A percentile compares a stretch with the other conserved stretches of the same genome.
These are phyloP conservation scores for Biston stratarius DNA, from an alignment of 2,888 invertebrate genomes.

Conservation along the genomic window DNA sequence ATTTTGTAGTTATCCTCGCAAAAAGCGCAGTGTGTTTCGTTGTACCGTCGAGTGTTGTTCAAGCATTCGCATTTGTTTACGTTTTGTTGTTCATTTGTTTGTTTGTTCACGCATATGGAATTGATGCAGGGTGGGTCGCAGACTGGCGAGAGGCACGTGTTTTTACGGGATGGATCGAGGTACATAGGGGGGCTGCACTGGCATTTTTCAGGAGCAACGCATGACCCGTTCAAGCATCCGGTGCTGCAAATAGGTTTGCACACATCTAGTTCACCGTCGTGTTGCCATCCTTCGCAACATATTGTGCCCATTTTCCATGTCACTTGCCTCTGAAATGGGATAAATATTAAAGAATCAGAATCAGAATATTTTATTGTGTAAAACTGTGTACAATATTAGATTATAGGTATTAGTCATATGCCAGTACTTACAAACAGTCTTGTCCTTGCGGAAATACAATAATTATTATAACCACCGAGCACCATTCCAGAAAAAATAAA, in stretches of 20 bases:
- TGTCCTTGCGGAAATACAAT: too few species aligned
- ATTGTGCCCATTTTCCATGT: slow-evolving; percentile 60
- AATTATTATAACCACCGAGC: too few species aligned
- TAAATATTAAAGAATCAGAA: not conserved
- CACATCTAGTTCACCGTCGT: slow-evolving; percentile 59
- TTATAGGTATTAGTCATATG: too few species aligned
- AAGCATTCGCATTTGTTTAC: slow-evolving; percentile 67
- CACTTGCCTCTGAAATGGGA: slow-evolving; percentile 58
- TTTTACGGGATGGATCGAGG: slow-evolving; percentile 62
- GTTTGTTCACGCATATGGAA: slow-evolving; percentile 57
- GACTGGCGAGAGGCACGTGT: slow-evolving; percentile 63
- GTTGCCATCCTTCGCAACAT: slow-evolving; percentile 78
- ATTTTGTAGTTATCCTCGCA: slow-evolving; percentile 58
- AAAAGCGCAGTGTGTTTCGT: slow-evolving; percentile 64
- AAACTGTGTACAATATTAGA: too few species aligned
- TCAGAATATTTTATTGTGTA: too few species aligned
- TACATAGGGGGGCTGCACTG: slow-evolving; percentile 64
- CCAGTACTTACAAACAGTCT: too few species aligned
- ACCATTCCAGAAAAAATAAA: too few species aligned
- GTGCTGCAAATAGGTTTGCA: slow-evolving; percentile 83
- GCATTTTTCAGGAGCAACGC: slow-evolving; percentile 71
- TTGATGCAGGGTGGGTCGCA: slow-evolving; percentile 69
- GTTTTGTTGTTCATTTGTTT: slow-evolving; percentile 42
- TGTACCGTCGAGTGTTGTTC: slow-evolving; percentile 55
- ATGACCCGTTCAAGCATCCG: slow-evolving; percentile 77